Base-by-base conservation (phyloP, 2,797 vertebrate genomes). In the Argya squamiceps region DNA sequence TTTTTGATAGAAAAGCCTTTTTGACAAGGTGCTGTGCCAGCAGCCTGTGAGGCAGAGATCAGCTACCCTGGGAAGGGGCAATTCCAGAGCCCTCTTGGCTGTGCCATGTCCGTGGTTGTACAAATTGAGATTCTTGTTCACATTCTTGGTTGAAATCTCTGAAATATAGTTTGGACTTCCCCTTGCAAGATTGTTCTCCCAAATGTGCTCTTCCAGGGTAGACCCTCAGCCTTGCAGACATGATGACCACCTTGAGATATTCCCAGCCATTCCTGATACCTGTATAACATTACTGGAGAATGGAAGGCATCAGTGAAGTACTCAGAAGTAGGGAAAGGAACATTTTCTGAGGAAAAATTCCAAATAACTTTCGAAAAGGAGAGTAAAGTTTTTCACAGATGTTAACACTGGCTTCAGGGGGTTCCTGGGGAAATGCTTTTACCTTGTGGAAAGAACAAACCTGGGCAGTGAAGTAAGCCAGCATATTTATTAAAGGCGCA, bases 31-130 rank as follows among this genome's bases (percentile, higher is more conserved):
- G 73, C 64, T 44, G 59, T 71, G 50, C 76, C 77, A 88, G 88
- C 39, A 80, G 43, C 68, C 73, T 10, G 10, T 30, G 64, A n/a
- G 69, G 55, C 36, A 14, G 41, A 1, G 59, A 74, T 36, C 59
- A 27, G 36, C 56, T 73, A 58, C 23, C 59, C 46, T 41, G 41
- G 53, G 43, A 39, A 8, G 11, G 56, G n/a, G 53, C 5, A 0
- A 41, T 37, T 75, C 2, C 2, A 4, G 69, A 86, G 32, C 36
- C 11, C 52, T 30, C 39, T 24, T 8, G 65, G 81, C 44, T 60
- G 11, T 23, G 58, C 65, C 0, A 0, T 20, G 32, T 26, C 59
- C 2, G 5, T 36, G 17, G 32, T 12, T 3, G 9, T 27, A 22
- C 5, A 73, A 27, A 79, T 17, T 15, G 26, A 55, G 26, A 18